Evolutionary conservation across 2,888 invertebrate species (phyloP), one percentile per base, ranked within the genome.

Genomic region (Calameuta filiformis): DNA sequence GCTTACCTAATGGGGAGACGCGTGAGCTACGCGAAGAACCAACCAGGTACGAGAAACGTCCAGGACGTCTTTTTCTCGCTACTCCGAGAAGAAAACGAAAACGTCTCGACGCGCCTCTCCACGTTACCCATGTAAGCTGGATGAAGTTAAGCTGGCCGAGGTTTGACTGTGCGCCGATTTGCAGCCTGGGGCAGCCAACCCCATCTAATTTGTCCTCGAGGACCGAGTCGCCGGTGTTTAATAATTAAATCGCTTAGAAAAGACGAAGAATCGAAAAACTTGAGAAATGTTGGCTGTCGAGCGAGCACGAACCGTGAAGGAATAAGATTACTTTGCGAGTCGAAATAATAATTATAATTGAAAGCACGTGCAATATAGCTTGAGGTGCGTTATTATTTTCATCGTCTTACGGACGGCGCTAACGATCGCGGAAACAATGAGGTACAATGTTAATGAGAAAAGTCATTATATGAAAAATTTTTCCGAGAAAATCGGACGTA

Each of bases 391-490:
- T 56, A 84, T 86, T 82, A 85, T 88, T 88, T 85, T 85, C 86
- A 81, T 83, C 81, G 82, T 83, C 81, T 83, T 82, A 81, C 84
- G 81, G 76, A 82, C 80, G 75, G 83, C 82, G 83, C 85, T 84
- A 83, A 85, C 83, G 86, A 86, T 85, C 86, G 77, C 80, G 77
- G 79, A 83, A 84, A 89, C 89, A 90, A 89, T 89, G 87, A 87
- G 82, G 83, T 79, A 86, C 87, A 87, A 84, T 88, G 87, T 90
- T 90, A 89, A 90, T 87, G 90, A 89, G 89, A 88, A 88, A 88
- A 89, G 89, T 90, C 89, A 90, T 90, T 90, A 89, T 85, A 83
- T 84, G 84, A 82, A 56, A 56, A 84, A 87, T 84, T 83, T 86
- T 84, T 83, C 81, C 82, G 81, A 83, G 85, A 84, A 89, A 87